A percentile compares a stretch with the other conserved stretches of the same genome.
Evolutionary conservation across 2,888 invertebrate species (phyloP).

Genomic region (Limenitis camilla): DNA sequence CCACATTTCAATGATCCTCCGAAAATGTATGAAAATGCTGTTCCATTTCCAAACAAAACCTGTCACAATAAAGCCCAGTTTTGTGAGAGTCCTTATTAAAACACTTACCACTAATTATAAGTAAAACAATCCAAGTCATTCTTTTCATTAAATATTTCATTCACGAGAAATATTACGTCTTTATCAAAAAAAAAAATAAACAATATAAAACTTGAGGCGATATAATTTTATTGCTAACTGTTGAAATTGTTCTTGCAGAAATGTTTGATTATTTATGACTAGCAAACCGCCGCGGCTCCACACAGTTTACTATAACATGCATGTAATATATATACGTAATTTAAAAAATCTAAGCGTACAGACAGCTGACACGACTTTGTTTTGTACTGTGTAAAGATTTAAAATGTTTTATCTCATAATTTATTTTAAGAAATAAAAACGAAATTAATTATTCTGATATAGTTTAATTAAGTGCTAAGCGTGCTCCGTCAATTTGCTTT

Average conservation of each 20-base stretch:
- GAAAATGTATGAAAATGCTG: constrained; percentile 11
- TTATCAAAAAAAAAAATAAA: constrained; percentile 18
- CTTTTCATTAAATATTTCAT: constrained; percentile 17
- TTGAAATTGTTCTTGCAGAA: neutral
- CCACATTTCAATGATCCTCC: constrained; percentile 11
- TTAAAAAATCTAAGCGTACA: no score
- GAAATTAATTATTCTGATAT: neutral
- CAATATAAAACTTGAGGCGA: constrained; percentile 12
- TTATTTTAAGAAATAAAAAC: no score
- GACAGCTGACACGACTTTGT: no score
- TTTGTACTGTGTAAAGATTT: no score
- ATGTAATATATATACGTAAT: no score
- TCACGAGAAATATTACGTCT: constrained; percentile 14
- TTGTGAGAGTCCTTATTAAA: constrained; percentile 14
- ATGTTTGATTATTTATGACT: no score
- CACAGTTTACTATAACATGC: no score
- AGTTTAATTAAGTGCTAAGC: constrained; percentile 1
- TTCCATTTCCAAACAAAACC: constrained; percentile 10
- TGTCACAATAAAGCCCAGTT: constrained; percentile 10
- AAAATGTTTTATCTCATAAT: no score
- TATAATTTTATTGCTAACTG: constrained; percentile 20
- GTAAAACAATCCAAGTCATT: constrained; percentile 23
- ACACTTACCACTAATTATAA: constrained; percentile 26
- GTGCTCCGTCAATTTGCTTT: neutral
- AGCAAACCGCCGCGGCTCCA: no score